These are phyloP conservation scores for Rallus crepitans DNA, from an alignment of 2,797 vertebrate genomes.

Conservation along the genomic window DNA sequence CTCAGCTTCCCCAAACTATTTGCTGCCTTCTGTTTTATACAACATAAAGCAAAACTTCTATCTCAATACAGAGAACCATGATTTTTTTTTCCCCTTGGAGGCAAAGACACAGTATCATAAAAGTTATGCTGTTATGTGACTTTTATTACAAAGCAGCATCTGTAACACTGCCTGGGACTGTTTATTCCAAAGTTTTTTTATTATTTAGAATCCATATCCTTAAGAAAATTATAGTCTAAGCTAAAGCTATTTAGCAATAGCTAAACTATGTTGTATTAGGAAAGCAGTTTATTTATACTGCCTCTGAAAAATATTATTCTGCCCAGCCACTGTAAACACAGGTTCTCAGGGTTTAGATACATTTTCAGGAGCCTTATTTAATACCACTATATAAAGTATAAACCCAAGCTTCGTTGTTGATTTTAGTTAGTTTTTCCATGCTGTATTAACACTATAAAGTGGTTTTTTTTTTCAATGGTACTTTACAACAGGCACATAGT, in stretches of 20 bases:
- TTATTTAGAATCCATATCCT: neutral
- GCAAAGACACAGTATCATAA: neutral
- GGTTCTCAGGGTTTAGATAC: neutral
- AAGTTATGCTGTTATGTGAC: neutral
- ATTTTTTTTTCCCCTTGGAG: neutral
- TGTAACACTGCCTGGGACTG: neutral
- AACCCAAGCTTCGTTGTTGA: neutral
- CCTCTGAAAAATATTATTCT: constrained; percentile 1
- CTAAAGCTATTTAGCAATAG: neutral
- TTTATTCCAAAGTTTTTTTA: neutral
- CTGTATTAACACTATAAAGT: neutral
- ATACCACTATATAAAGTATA: neutral
- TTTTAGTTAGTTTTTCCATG: neutral
- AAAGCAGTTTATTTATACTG: neutral
- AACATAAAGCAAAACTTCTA: neutral
- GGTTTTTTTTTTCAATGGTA: neutral
- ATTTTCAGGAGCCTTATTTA: neutral
- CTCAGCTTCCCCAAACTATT: neutral
- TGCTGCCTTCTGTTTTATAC: neutral
- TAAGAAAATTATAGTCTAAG: neutral
- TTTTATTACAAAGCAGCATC: neutral
- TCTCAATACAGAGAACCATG: neutral
- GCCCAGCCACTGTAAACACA: neutral
- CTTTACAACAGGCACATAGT: neutral
- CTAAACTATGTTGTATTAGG: neutral